Conservation (phyloP, 2,888 invertebrate genomes). For the Tenodera sinensis region DNA sequence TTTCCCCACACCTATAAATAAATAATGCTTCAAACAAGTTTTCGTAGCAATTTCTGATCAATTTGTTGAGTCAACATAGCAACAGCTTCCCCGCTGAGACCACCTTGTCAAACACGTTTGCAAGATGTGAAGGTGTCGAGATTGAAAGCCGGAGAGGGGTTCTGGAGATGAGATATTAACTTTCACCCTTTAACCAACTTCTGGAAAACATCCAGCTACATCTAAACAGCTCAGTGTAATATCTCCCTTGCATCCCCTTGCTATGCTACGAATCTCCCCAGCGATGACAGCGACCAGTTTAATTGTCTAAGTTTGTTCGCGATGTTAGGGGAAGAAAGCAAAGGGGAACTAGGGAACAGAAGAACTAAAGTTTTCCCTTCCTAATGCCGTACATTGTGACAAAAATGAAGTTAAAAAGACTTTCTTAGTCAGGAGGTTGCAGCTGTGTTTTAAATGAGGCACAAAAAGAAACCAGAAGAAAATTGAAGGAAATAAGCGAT, state of each 20-base stretch:
- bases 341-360: neutral
- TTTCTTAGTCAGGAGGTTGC: neutral
- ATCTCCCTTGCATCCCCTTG: neutral
- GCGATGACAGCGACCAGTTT: slow-evolving; percentile 3
- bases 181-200: neutral
- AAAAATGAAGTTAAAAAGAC: slow-evolving; percentile 10
- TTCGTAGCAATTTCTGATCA: neutral
- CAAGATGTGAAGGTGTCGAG: neutral
- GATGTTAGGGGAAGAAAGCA: neutral
- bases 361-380: slow-evolving; percentile 2
- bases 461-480: neutral
- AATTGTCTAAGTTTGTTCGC: slow-evolving; percentile 4
- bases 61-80: neutral
- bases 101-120: neutral
- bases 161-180: neutral
- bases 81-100: neutral
- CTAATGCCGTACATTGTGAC: slow-evolving; percentile 2
- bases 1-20: too few relatives aligned
- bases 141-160: neutral
- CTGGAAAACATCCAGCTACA: slow-evolving; percentile 3
- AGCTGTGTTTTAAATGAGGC: neutral
- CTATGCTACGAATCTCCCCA: neutral
- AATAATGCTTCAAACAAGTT: too few relatives aligned
- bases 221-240: slow-evolving; percentile 2
- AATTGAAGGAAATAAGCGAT: neutral